Percentiles rank a stretch among this genome's conserved stretches.
phyloP scores from a whole-genome alignment of 64 coral and sea anemone genomes.

The Astreopora myriophthalma region DNA sequence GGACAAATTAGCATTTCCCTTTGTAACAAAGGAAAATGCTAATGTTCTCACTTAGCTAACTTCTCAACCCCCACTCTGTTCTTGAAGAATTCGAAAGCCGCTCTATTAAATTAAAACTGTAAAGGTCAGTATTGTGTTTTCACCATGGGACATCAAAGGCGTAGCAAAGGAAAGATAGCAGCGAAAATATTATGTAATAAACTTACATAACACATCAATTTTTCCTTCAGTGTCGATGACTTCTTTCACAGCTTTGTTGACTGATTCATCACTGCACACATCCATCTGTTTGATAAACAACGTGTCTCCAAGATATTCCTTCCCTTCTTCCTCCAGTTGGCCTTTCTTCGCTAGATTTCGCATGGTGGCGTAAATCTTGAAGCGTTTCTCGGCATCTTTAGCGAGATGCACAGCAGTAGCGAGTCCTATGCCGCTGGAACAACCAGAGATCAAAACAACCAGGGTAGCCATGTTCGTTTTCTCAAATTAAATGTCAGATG shows the following conservation, averaged over 20 bases:
- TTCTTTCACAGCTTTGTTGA: constrained; percentile 45
- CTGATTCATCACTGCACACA: constrained; percentile 78
- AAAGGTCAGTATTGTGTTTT: too few relatives aligned
- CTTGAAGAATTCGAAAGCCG: too few relatives aligned
- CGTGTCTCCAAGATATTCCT: constrained; percentile 61
- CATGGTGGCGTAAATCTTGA: constrained; percentile 91
- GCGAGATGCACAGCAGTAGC: constrained; percentile 69
- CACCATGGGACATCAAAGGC: too few relatives aligned
- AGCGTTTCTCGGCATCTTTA: constrained; percentile 79
- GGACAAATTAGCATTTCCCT: too few relatives aligned
- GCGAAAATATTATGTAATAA: background rate
- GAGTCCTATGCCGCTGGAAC: constrained; percentile 82
- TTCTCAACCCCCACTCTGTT: too few relatives aligned
- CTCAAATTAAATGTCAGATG: background rate
- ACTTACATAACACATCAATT: constrained; percentile 61
- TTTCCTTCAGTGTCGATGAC: constrained; percentile 23
- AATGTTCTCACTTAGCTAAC: too few relatives aligned
- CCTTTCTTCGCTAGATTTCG: constrained; percentile 85
- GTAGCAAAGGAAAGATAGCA: background rate
- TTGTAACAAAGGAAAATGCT: too few relatives aligned
- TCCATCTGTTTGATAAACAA: constrained; percentile 72
- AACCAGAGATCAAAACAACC: constrained; percentile 73
- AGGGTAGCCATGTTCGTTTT: background rate
- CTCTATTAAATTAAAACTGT: too few relatives aligned
- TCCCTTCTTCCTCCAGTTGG: constrained; percentile 61